Percentiles rank a stretch among this genome's conserved stretches.
phyloP scores from a whole-genome alignment of 1,140 invertebrate genomes.

The Papilio machaon region DNA sequence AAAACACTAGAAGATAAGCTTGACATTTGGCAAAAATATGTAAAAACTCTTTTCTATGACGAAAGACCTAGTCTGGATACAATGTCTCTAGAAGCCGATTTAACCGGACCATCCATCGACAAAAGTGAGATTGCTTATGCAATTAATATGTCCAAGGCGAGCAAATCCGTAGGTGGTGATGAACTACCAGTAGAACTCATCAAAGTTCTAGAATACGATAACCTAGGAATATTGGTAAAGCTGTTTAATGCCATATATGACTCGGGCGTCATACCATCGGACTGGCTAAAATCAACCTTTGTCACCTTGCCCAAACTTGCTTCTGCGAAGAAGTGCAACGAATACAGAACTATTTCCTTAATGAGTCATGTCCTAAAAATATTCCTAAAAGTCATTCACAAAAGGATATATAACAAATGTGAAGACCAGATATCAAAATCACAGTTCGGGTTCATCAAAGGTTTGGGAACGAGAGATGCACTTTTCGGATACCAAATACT shows the following conservation, averaged over 20 bases:
- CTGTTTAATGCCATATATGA: conserved; percentile 28
- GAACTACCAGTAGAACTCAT: too few relatives aligned
- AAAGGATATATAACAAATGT: conserved; percentile 38
- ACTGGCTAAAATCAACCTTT: too few relatives aligned
- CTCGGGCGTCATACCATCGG: too few relatives aligned
- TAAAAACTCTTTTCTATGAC: too few relatives aligned
- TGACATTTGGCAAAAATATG: too few relatives aligned
- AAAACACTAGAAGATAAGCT: too few relatives aligned
- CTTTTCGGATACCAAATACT: conserved; percentile 37
- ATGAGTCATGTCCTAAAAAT: conserved; percentile 38
- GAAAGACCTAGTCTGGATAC: neutral
- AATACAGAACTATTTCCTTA: too few relatives aligned
- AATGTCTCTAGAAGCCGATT: neutral
- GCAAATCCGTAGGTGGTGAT: too few relatives aligned
- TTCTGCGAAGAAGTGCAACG: too few relatives aligned
- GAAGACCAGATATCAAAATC: too few relatives aligned
- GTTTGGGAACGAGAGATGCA: conserved; percentile 37
- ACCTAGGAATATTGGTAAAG: conserved; percentile 13
- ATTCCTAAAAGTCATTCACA: conserved; percentile 39
- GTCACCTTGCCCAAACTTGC: too few relatives aligned
- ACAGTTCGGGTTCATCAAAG: conserved; percentile 24
- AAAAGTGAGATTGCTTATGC: conserved; percentile 14
- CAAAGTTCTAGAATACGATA: neutral
- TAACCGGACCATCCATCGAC: neutral
- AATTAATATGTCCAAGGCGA: neutral